Conservation (phyloP, 2,113 vertebrate species). For the Eonycteris spelaea region DNA sequence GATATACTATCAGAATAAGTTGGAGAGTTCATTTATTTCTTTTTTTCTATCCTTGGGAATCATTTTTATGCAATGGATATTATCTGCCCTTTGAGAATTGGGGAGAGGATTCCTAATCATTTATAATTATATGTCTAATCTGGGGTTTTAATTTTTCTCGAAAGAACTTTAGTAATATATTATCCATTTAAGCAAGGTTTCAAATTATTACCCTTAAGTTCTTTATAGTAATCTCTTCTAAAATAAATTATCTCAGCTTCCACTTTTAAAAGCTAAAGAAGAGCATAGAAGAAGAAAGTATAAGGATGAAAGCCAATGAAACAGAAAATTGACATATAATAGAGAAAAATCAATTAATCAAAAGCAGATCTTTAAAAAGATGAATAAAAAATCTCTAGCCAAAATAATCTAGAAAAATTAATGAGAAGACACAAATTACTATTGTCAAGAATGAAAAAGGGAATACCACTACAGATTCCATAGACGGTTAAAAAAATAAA, state of each 20-base stretch:
- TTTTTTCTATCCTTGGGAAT: neutral
- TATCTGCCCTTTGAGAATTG: neutral
- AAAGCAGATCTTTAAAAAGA: neutral
- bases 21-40: neutral
- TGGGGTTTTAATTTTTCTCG: neutral
- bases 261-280: neutral
- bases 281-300: neutral
- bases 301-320: neutral
- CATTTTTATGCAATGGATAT: neutral
- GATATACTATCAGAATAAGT: neutral
- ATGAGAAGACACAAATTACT: neutral
- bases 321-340: neutral
- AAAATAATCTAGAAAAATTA: neutral
- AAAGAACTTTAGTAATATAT: neutral
- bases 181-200: neutral
- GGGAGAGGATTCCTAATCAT: neutral
- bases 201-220: neutral
- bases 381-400: neutral
- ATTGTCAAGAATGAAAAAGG: neutral
- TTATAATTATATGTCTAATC: neutral
- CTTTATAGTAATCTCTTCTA: neutral
- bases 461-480: neutral
- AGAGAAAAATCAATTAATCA: neutral
- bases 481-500: neutral
- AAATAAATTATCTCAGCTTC: neutral